Evolutionary conservation across 2,797 vertebrate genomes (phyloP), one percentile per base, ranked within the genome.

Genomic region (Lutjanus argentimaculatus): DNA sequence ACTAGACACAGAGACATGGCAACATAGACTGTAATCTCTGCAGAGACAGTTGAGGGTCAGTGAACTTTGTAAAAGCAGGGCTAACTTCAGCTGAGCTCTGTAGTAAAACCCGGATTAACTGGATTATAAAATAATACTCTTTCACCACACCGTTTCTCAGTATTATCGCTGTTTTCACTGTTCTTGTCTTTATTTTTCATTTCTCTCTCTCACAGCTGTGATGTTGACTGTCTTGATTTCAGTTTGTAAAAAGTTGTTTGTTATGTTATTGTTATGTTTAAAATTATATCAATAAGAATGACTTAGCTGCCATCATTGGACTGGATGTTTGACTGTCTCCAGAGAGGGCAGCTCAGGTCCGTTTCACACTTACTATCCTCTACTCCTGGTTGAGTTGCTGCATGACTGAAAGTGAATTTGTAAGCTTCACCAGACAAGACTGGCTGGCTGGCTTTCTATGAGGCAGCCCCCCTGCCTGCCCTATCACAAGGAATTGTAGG

Each of bases 11-110:
- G 42, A 78, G 17, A 68, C 25, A 69, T 70, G 76, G 81, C 78
- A 84, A 12, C 70, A 78, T 0, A 22, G 46, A 67, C 83, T 80
- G 67, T 85, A 77, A 86, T 86, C 62, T 82, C 36, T 73, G 67
- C 57, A 65, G 63, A 65, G 61, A 71, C 68, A 61, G 59, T 48
- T 19, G 9, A 46, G 59, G 53, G 42, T 21, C 57, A 72, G 51
- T 70, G 67, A 78, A 76, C 76, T 82, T 64, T 74, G 16, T 66
- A 43, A 64, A 11, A 45, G 40, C 16, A 22, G 25, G 49, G 58
- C 64, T 43, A 66, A 76, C 61, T 81, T 70, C 46, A 58, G n/a
- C 36, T 69, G 25, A 70, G 74, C 19, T 49, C 59, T 45, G 72
- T 71, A 53, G 49, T 52, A 67, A 79, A 80, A 77, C 56, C 21